Evolutionary conservation across 2,888 invertebrate genomes (phyloP).

Genomic region (Clitarchus hookeri): DNA sequence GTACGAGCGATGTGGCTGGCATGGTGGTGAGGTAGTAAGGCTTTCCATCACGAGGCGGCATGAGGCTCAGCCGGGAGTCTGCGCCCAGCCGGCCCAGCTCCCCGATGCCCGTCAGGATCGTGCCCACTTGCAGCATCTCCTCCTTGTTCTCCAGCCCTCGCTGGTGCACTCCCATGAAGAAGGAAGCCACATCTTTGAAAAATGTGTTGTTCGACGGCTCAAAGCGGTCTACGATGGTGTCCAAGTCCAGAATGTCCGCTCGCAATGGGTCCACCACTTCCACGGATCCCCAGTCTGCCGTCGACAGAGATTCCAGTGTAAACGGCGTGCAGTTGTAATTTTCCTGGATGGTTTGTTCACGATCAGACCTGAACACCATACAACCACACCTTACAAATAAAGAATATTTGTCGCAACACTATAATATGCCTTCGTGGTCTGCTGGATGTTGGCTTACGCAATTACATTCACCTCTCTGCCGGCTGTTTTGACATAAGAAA

Average conservation of each 20-base stretch:
- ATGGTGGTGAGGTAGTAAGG: slow-evolving; percentile 81
- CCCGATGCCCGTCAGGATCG: slow-evolving; percentile 68
- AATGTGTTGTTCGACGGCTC: slow-evolving; percentile 76
- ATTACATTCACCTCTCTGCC: no score
- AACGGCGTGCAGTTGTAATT: slow-evolving; percentile 82
- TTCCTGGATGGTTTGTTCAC: slow-evolving; percentile 76
- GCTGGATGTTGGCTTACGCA: no score
- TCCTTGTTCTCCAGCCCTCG: slow-evolving; percentile 87
- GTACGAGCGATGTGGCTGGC: slow-evolving; percentile 73
- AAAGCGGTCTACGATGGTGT: slow-evolving; percentile 81
- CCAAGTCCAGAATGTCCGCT: slow-evolving; percentile 77
- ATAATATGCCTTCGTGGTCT: not conserved
- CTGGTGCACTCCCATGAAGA: slow-evolving; percentile 73
- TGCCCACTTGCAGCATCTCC: slow-evolving; percentile 81
- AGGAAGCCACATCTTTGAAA: slow-evolving; percentile 66
- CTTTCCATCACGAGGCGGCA: slow-evolving; percentile 68
- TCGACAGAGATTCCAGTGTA: slow-evolving; percentile 58
- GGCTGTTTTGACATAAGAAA: no score
- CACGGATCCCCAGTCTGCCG: slow-evolving; percentile 62
- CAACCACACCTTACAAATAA: not conserved
- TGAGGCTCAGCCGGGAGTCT: slow-evolving; percentile 2
- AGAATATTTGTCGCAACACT: not conserved
- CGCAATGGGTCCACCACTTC: slow-evolving; percentile 77
- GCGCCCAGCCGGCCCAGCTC: not conserved
- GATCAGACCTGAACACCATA: slow-evolving; percentile 63